phyloP scores from a whole-genome alignment of 1,140 invertebrate genomes.

The Microplitis mediator region DNA sequence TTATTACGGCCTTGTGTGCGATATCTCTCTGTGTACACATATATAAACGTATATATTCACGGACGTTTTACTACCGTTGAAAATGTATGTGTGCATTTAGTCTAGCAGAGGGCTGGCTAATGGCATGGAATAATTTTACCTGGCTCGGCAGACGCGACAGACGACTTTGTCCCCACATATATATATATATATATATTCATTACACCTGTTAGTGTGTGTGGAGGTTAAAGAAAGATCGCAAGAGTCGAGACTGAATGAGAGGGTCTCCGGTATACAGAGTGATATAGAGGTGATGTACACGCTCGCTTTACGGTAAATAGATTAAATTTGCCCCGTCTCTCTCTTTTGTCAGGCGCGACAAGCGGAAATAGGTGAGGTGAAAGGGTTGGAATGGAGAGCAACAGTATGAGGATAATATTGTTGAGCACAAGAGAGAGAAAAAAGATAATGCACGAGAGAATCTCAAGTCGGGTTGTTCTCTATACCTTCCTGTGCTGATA shows the following conservation, averaged over 20 bases:
- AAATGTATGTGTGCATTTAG: neutral
- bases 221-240: conserved; percentile 19
- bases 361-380: conserved; percentile 42
- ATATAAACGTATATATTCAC: no score
- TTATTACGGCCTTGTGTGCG: neutral
- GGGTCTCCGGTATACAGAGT: neutral
- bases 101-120: conserved; percentile 38
- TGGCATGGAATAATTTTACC: conserved; percentile 47
- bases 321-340: conserved; percentile 45
- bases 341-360: conserved; percentile 43
- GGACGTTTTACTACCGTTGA: neutral
- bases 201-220: neutral
- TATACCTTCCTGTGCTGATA: no score
- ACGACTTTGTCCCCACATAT: conserved; percentile 8
- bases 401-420: neutral
- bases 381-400: neutral
- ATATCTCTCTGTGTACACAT: no score
- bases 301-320: conserved; percentile 44
- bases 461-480: neutral
- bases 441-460: neutral
- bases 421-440: neutral
- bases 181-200: neutral
- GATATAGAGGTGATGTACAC: neutral
- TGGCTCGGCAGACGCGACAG: conserved; percentile 7
- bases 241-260: conserved; percentile 3